A percentile compares a stretch with the other conserved stretches of the same genome.
These are phyloP conservation scores for Heliconius eleuchia DNA, from an alignment of 1,140 invertebrate species.

Conservation along the genomic window DNA sequence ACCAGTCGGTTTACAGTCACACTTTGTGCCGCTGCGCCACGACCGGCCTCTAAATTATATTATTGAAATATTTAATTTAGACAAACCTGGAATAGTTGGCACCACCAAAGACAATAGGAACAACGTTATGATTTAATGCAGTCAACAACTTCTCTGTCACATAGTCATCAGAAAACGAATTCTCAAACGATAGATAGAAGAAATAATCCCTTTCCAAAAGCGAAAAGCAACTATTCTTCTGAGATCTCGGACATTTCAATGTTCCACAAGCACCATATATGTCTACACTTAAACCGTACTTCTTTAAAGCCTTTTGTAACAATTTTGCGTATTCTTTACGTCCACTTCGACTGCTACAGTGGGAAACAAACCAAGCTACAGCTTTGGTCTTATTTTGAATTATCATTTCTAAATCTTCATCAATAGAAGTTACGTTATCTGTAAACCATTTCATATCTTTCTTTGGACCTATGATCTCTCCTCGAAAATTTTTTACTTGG, in stretches of 20 bases:
- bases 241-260: constrained; percentile 57
- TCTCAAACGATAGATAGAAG: constrained; percentile 88
- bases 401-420: constrained; percentile 43
- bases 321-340: constrained; percentile 83
- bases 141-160: constrained; percentile 85
- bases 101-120: constrained; percentile 81
- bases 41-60: too few relatives aligned
- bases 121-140: constrained; percentile 72
- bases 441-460: constrained; percentile 61
- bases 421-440: constrained; percentile 18
- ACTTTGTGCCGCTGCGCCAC: too few relatives aligned
- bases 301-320: constrained; percentile 81
- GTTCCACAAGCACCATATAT: constrained; percentile 86
- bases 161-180: constrained; percentile 84
- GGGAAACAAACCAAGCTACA: constrained; percentile 86
- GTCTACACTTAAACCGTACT: constrained; percentile 80
- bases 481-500: constrained; percentile 61
- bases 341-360: constrained; percentile 82
- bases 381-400: constrained; percentile 72
- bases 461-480: constrained; percentile 65
- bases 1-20: too few relatives aligned
- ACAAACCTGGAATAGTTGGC: constrained; percentile 59
- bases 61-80: too few relatives aligned
- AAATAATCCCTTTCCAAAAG: constrained; percentile 82
- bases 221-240: constrained; percentile 62